Percentiles rank a stretch among this genome's conserved stretches.
Evolutionary conservation across 2,113 vertebrate genomes (phyloP).

Genomic region (Psophia crepitans): DNA sequence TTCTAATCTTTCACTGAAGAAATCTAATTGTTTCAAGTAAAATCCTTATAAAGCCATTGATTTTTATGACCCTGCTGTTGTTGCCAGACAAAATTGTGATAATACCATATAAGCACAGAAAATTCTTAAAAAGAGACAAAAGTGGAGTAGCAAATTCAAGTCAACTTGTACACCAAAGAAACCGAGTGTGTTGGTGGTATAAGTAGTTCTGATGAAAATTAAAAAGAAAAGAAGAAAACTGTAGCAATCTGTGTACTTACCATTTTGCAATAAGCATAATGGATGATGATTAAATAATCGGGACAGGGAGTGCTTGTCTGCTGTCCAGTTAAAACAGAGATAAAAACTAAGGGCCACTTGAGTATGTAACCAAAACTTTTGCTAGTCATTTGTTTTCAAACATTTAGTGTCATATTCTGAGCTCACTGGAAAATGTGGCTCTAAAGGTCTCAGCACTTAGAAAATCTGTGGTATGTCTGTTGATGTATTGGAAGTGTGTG

Average conservation of each 20-base stretch:
- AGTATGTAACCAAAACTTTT: not conserved
- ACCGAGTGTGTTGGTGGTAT: not conserved
- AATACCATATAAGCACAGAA: not conserved
- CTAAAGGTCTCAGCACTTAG: not conserved
- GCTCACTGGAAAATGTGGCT: not conserved
- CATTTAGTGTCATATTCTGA: not conserved
- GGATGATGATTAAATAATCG: not conserved
- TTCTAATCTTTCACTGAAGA: not conserved
- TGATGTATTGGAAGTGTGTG: not conserved
- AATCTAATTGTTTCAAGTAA: not conserved
- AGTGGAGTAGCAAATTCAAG: not conserved
- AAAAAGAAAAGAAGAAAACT: not conserved
- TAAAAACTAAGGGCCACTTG: not conserved
- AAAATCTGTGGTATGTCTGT: not conserved
- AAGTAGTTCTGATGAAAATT: not conserved
- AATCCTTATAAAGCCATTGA: not conserved
- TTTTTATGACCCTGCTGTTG: not conserved
- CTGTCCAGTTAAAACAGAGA: not conserved
- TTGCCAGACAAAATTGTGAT: not conserved
- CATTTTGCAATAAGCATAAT: not conserved
- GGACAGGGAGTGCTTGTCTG: not conserved
- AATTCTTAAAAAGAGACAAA: not conserved
- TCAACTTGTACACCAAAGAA: not conserved
- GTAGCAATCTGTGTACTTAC: not conserved
- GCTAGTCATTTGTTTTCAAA: not conserved